Conservation (phyloP, 2,888 invertebrate genomes). For the Stictocephala bisonia region DNA sequence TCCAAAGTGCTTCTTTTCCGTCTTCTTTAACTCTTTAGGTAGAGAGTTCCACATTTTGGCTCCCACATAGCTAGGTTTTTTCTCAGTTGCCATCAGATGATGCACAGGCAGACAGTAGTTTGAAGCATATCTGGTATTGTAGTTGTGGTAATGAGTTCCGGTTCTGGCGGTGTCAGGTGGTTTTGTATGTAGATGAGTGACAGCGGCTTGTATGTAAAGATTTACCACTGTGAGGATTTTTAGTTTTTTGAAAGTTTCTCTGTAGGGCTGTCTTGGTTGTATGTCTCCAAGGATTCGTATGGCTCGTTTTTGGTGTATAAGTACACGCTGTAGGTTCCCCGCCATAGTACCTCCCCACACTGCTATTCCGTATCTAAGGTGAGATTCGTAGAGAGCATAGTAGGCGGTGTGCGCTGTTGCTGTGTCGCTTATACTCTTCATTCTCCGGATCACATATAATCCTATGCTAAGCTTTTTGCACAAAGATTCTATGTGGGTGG, state of each 20-base stretch:
- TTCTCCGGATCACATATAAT: not conserved
- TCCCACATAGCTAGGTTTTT: too few relatives aligned
- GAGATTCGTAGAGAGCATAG: not conserved
- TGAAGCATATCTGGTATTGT: too few relatives aligned
- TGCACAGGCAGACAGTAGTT: too few relatives aligned
- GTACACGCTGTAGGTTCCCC: not conserved
- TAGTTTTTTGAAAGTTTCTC: not conserved
- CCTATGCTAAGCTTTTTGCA: not conserved
- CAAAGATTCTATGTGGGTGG: too few relatives aligned
- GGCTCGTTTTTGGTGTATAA: not conserved
- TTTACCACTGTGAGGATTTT: not conserved
- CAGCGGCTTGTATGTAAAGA: not conserved
- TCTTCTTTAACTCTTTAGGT: too few relatives aligned
- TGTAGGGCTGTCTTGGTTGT: not conserved
- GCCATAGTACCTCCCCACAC: not conserved
- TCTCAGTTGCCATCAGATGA: too few relatives aligned
- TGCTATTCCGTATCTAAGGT: not conserved
- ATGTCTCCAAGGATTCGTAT: not conserved
- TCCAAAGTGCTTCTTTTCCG: too few relatives aligned
- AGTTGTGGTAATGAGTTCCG: too few relatives aligned
- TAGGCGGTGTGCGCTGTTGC: conserved; percentile 6
- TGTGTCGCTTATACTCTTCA: conserved; percentile 5
- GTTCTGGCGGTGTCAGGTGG: too few relatives aligned
- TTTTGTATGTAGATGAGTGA: too few relatives aligned
- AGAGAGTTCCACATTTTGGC: too few relatives aligned